These are phyloP conservation scores for Anguilla rostrata DNA, from an alignment of 2,113 vertebrate genomes.

Conservation along the genomic window DNA sequence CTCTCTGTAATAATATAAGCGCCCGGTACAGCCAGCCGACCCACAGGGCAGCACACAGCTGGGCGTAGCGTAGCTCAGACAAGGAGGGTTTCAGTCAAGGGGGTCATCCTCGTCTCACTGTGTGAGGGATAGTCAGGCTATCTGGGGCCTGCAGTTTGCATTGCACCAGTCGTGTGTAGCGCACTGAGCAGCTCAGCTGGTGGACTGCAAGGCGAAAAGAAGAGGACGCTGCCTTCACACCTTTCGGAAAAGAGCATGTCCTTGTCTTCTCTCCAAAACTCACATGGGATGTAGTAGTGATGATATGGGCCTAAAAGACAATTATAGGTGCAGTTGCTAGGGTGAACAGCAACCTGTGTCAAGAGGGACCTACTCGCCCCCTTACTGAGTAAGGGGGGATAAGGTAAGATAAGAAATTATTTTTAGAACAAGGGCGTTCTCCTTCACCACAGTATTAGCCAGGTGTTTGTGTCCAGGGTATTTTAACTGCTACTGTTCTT, in stretches of 20 bases:
- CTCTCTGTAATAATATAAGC: too few relatives aligned
- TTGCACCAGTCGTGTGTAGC: too few relatives aligned
- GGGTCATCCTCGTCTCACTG: too few relatives aligned
- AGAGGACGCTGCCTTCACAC: not conserved
- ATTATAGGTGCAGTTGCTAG: not conserved
- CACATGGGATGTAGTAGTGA: not conserved
- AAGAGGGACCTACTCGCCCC: not conserved
- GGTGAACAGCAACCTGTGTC: not conserved
- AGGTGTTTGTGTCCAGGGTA: not conserved
- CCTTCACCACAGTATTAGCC: not conserved
- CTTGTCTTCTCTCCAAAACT: not conserved
- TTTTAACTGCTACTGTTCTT: not conserved
- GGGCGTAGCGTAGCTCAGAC: not conserved
- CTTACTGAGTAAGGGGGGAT: not conserved
- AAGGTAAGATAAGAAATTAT: not conserved
- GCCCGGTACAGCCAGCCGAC: too few relatives aligned
- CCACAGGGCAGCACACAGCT: not conserved
- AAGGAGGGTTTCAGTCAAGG: not conserved
- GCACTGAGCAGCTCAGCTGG: not conserved
- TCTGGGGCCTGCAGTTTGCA: too few relatives aligned
- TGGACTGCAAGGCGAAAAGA: not conserved
- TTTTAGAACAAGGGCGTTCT: not conserved
- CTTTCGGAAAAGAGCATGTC: not conserved
- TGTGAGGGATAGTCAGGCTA: too few relatives aligned
- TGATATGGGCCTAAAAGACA: not conserved